A percentile compares a stretch with the other conserved stretches of the same genome.
phyloP scores from a whole-genome alignment of 2,113 vertebrate genomes.

The Centrocercus urophasianus region DNA sequence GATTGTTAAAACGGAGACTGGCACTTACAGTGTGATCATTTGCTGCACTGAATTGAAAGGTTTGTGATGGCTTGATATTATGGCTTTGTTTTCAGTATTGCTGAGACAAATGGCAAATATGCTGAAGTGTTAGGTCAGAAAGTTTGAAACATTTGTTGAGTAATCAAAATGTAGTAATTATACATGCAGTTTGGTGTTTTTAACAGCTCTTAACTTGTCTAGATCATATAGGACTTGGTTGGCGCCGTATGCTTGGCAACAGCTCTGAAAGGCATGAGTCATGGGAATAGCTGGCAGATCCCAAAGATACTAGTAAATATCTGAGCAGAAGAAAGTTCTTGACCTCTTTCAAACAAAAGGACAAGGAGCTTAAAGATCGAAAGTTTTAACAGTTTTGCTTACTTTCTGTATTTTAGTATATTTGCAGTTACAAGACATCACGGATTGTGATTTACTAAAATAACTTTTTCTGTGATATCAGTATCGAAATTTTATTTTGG shows the following conservation, averaged over 20 bases:
- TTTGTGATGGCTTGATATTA: neutral
- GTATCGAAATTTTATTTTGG: neutral
- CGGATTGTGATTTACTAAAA: neutral
- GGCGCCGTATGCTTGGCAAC: constrained; percentile 50
- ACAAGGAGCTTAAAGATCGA: neutral
- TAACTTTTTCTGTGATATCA: neutral
- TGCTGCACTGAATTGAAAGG: neutral
- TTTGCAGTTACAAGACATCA: neutral
- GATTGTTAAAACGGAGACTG: neutral
- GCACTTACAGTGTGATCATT: neutral
- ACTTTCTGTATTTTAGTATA: neutral
- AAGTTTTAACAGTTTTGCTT: neutral
- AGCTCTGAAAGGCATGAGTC: constrained; percentile 39
- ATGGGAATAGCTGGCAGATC: constrained; percentile 50
- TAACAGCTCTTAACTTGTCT: constrained; percentile 59
- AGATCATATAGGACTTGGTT: constrained; percentile 20
- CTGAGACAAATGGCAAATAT: neutral
- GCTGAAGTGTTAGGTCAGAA: neutral
- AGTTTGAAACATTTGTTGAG: constrained; percentile 55
- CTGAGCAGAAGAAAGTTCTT: constrained; percentile 38
- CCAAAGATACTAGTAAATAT: neutral
- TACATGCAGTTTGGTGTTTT: constrained; percentile 50
- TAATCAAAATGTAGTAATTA: constrained; percentile 64
- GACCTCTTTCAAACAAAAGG: constrained; percentile 41
- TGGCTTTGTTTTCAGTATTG: neutral